Evolutionary conservation across 30 jellyfish, hydroid and myxozoan genomes (phyloP), one percentile per base, ranked within the genome.

Genomic region (Cassiopea andromeda): DNA sequence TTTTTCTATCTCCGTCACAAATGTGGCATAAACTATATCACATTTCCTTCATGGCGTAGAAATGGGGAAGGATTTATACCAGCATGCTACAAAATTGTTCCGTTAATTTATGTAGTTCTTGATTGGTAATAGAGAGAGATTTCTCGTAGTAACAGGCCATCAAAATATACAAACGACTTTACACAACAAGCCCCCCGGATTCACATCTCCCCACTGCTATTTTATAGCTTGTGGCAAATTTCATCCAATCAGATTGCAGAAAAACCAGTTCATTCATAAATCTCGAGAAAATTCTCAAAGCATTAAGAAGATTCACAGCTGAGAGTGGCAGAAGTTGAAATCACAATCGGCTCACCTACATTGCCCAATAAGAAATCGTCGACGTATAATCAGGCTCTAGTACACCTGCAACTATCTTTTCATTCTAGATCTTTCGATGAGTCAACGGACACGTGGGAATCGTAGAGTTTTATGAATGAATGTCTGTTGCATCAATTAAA

Each of bases 381-480:
- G 44, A 69, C 77, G 18, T 81, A 81, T 43, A 48, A 7, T 17
- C 3, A 67, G 46, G 73, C 27, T 83, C 61, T 58, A 48, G 54
- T 47, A 74, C 91, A 83, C 84, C 91, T 83, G 91, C 91, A 44
- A 48, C 43, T 27, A 9, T n/a, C 15, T 60, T 57, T 46, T 69
- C 12, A 44, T 69, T 70, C 91, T 69, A 83, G 91, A 70, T 69
- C 84, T 46, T 83, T 83, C 91, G 91, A 58, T 83, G 91, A 83
- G 85, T 83, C 91, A 83, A 44, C 2, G 38, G n/a, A 69, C 91
- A 83, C 84, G 91, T 83, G 91, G 84, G 64, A 69, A 43, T 45
- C 69, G 84, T 5, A 47, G 6, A 43, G 12, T 57, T 17, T 49
- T 18, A 80, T 49, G 2, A 70, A 70, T 70, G 79, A 70, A 70